Conservation (phyloP, 2,113 vertebrate species). For the Carassius carassius region DNA sequence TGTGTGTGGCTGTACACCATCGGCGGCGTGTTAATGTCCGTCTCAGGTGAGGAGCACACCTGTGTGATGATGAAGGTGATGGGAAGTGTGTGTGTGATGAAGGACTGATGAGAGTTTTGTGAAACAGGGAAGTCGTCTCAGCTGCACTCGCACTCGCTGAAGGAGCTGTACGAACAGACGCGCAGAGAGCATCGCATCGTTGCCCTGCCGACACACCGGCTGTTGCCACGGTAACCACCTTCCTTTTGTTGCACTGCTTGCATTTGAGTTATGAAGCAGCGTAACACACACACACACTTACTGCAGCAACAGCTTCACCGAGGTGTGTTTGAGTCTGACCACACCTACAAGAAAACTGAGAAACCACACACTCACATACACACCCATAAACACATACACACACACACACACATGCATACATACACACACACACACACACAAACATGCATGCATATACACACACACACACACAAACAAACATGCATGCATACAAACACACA, state of each 20-base stretch:
- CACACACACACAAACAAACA: background rate
- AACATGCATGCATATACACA: background rate
- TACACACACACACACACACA: background rate
- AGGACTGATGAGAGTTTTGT: slow-evolving; percentile 4
- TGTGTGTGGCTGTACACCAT: slow-evolving; percentile 88
- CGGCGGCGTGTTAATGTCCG: slow-evolving; percentile 85
- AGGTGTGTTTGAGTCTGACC: background rate
- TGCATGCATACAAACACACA: too few relatives aligned
- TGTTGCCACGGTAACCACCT: slow-evolving; percentile 81
- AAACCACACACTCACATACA: background rate
- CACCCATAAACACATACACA: background rate
- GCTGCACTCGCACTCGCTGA: slow-evolving; percentile 85
- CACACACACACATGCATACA: background rate
- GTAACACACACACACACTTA: background rate
- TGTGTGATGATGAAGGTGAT: background rate
- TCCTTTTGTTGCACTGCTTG: background rate
- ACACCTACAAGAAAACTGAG: background rate
- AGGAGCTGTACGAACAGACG: slow-evolving; percentile 84
- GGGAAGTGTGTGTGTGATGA: slow-evolving; percentile 12
- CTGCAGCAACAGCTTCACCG: background rate
- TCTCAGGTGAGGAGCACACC: slow-evolving; percentile 78
- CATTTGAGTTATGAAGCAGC: background rate
- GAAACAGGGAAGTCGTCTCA: slow-evolving; percentile 84
- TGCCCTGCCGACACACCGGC: slow-evolving; percentile 80
- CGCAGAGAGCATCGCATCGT: slow-evolving; percentile 78